Base-by-base conservation (phyloP, 2,113 vertebrate species). In the Aspiorhynchus laticeps region DNA sequence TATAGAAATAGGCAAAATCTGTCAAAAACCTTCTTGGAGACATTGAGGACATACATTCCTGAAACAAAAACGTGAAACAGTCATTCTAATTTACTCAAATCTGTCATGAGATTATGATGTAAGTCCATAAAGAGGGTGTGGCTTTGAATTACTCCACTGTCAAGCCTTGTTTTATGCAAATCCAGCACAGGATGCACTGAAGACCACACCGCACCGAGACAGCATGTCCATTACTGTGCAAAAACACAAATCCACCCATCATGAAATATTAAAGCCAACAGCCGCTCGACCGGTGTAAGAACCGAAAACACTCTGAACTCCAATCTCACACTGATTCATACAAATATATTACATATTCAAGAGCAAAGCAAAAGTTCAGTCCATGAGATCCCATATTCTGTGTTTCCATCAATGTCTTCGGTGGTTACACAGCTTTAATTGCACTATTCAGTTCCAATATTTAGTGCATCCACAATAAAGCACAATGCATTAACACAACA, bases 41-140 rank as follows among this genome's bases (percentile, higher is more conserved):
- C 56, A 24, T 3, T 8, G 19, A 24, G 21, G 56, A 56, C 53
- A 3, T 24, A 9, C 21, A 59, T 21, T 56, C 51, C 1, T 19
- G 6, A 21, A 56, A 7, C 53, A 21, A 56, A 56, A 24, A 8
- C 19, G 36, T 6, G 2, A 11, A 73, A 41, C 69, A 41, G 41
- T 5, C 19, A 24, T 73, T 10, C 31, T 38, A 24, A 38, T 38
- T 24, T 36, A 24, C 2, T 73, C 19, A 10, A 41, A 24, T 6
- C 38, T 41, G 4, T 6, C 19, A 1, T n/a, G 2, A 73, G 21
- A 7, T 73, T 38, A 24, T 61, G 33, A 80, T 41, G 24, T 26
- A 33, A 38, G 12, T 61, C 21, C 24, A 41, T 80, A 59, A 80
- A 80, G 51, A 61, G 33, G 78, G 78, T 63, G 78, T 41, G 78